Base-by-base conservation (phyloP, 64 coral and sea anemone species). In the Porites australiensis region DNA sequence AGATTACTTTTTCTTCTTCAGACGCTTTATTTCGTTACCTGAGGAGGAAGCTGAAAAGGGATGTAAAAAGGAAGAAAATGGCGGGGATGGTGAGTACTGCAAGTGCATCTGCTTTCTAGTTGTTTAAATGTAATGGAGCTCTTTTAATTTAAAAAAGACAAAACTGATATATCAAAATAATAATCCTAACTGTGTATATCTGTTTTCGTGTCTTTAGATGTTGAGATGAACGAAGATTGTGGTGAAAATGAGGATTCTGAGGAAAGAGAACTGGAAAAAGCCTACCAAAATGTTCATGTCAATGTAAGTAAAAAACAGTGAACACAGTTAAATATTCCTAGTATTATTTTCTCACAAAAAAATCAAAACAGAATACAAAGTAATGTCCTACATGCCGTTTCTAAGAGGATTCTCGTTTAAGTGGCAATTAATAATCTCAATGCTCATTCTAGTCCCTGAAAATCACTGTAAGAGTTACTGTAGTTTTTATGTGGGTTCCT, bases 181-280 rank as follows among this genome's bases (percentile, higher is more conserved):
- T 37, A 37, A 37, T 37, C 27, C 27, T 0, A 37, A 37, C 27
- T 37, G 27, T 37, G 49, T 66, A 70, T 14, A 4, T 20, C 44
- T 11, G 22, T 23, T 49, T 16, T 16, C 64, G 59, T 70, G 62
- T 88, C 76, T 27, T 47, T 44, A 75, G 95, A 98, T 79, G 92
- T 98, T 44, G 95, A 98, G 48, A 98, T 98, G 95, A 94, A 90
- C 69, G 95, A 96, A 53, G 95, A 87, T 64, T 87, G 44, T 13
- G 51, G 53, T 45, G 92, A 64, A 63, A 79, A 5, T 18, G 95
- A 94, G 77, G 79, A 88, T 70, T 88, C 85, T 3, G 69, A 80
- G 58, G 95, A 96, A 22, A 83, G 77, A 23, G 92, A 94, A 61
- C 82, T 98, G 64, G 92, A 98, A 70, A 91, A 98, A 74, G 95